Evolutionary conservation across 1,140 invertebrate genomes (phyloP).

Genomic region (Pectinophora gossypiella): DNA sequence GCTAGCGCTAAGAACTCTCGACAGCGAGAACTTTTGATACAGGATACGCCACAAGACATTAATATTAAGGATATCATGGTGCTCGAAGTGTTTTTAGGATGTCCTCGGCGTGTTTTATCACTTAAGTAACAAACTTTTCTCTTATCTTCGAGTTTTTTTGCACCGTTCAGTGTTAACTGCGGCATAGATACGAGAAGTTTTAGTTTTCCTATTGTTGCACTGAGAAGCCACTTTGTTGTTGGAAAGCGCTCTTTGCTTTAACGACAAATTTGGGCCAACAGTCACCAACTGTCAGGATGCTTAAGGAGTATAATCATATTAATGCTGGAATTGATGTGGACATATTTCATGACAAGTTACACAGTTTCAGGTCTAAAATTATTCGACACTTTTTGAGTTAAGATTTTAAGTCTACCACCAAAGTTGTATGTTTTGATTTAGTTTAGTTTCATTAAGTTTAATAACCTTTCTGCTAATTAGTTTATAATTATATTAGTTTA

Average conservation of each 20-base stretch:
- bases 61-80: conserved; percentile 70
- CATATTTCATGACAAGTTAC: no score
- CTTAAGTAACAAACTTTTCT: conserved; percentile 42
- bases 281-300: no score
- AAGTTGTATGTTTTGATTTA: no score
- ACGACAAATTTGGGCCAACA: no score
- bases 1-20: conserved; percentile 66
- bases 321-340: no score
- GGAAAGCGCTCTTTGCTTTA: conserved; percentile 11
- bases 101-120: conserved; percentile 64
- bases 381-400: no score
- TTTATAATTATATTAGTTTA: no score
- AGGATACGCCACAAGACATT: conserved; percentile 68
- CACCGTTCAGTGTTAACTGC: conserved; percentile 16
- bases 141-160: conserved; percentile 32
- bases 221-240: conserved; percentile 14
- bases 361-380: no score
- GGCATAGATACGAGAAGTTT: conserved; percentile 27
- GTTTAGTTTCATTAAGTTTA: no score
- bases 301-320: no score
- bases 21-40: conserved; percentile 71
- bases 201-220: conserved; percentile 19
- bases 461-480: no score
- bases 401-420: no score
- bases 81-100: conserved; percentile 60